Base-by-base conservation (phyloP, 2,113 vertebrate species). In the Toxotes jaculatrix region DNA sequence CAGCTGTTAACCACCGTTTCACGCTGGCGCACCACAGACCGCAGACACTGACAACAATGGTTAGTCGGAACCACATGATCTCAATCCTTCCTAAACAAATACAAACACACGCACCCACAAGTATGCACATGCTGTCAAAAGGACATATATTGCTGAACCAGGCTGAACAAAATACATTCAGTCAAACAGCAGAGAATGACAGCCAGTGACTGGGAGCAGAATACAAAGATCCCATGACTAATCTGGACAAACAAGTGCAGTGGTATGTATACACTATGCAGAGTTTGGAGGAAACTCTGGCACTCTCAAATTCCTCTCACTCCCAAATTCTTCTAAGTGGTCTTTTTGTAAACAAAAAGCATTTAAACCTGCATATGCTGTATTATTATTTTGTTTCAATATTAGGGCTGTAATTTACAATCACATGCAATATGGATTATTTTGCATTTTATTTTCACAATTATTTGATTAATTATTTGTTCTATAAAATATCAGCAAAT, bases 1-100 rank as follows among this genome's bases (percentile, higher is more conserved):
- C 68, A 79, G 80, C 76, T 87, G 56, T 79, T 74, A 42, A 85
- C 67, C 79, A 66, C 79, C 70, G 55, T 31, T 74, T 73, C 63
- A 73, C 38, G 5, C 51, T 61, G 74, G 45, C 4, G 53, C 61
- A 56, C 82, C 70, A 4, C 77, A 90, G 80, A 65, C 61, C 83
- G 69, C 77, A 31, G 4, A 14, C 72, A 74, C 8, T 0, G 67
- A 78, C 81, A 83, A 74, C 81, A 84, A 71, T 56, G 56, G 70
- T 38, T 53, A 62, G 53, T 69, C 23, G 55, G 51, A 57, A 27
- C 61, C 66, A 72, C 83, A 73, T 1, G 21, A 47, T 60, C 51
- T 36, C 34, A 56, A 19, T 55, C 53, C 17, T 59, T 61, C 34
- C 64, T 27, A 43, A 55, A 78, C 34, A 85, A 80, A 79, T 27